phyloP scores from a whole-genome alignment of 1,140 invertebrate species.

The Eupristina koningsbergeri region DNA sequence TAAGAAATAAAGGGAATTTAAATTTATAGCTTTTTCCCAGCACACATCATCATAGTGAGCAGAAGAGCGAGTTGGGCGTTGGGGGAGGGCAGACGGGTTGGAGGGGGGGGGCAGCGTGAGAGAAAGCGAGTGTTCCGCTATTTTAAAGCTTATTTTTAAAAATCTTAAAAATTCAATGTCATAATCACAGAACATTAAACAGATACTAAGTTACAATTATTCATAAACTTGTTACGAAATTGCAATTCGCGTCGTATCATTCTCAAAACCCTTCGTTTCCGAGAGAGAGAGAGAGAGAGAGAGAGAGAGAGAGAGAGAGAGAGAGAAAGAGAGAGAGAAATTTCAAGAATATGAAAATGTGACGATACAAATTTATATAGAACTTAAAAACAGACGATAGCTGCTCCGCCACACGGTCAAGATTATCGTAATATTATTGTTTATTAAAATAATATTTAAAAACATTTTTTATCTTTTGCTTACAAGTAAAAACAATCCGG shows the following conservation, averaged over 20 bases:
- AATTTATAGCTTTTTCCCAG: background rate
- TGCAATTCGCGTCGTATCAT: background rate
- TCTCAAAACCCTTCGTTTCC: background rate
- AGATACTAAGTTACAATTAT: too few relatives aligned
- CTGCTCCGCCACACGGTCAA: conserved; percentile 14
- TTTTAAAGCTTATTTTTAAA: background rate
- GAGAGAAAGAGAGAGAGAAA: too few relatives aligned
- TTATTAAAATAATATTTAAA: background rate
- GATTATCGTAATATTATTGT: background rate
- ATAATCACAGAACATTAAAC: too few relatives aligned
- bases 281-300: too few relatives aligned
- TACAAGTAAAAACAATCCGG: background rate
- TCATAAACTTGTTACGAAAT: background rate
- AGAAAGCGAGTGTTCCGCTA: background rate
- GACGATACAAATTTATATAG: background rate
- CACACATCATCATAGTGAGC: too few relatives aligned
- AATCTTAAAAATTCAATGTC: background rate
- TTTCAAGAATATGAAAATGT: background rate
- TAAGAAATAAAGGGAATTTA: background rate
- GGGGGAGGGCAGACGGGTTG: too few relatives aligned
- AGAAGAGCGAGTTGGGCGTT: too few relatives aligned
- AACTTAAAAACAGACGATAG: background rate
- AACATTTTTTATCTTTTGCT: background rate
- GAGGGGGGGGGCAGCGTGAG: too few relatives aligned
- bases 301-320: too few relatives aligned